Evolutionary conservation across 2,113 vertebrate species (phyloP), one percentile per base, ranked within the genome.

Genomic region (Suricata suricatta): DNA sequence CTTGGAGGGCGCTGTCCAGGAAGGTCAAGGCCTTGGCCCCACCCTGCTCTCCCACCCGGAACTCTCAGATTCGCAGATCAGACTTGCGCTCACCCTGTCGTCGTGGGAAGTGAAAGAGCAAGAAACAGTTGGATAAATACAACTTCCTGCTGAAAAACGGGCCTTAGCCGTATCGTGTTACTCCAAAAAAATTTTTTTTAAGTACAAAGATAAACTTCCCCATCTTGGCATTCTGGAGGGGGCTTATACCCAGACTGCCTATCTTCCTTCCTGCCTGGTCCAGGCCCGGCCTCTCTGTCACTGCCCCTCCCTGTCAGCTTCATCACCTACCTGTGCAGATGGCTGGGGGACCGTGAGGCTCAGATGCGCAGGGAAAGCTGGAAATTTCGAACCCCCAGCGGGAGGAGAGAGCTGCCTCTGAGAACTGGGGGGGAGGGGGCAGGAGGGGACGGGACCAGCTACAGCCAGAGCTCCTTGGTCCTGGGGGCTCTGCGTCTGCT

Each of bases 101-200:
- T 25, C 25, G 60, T 25, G 87, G 54, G 71, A 44, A 77, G 77
- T 50, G 25, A 95, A 52, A 54, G 50, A 31, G 54, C 19, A 63
- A 83, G 47, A 23, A 83, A 33, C 85, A 93, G 92, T 44, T 72
- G 88, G 83, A 29, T 86, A 83, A 88, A 93, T 57, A 64, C 76
- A 74, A 12, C 54, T 80, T 87, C 64, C 16, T 38, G 12, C 21
- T 86, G 35, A 29, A 35, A 38, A 68, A 33, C 11, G 31, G 72
- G 69, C 68, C 35, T 16, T 84, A 57, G 82, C 31, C n/a, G 6
- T 25, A 27, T 16, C 38, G 38, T 33, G 23, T 44, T 88, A 68
- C 47, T 57, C 44, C 33, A 27, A 76, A 76, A 74, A 69, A 76
- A 8, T 31, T 44, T 57, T 12, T 38, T 54, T 57, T 12, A 50